Conservation (phyloP, 2,797 vertebrate species). For the Molossus molossus region DNA sequence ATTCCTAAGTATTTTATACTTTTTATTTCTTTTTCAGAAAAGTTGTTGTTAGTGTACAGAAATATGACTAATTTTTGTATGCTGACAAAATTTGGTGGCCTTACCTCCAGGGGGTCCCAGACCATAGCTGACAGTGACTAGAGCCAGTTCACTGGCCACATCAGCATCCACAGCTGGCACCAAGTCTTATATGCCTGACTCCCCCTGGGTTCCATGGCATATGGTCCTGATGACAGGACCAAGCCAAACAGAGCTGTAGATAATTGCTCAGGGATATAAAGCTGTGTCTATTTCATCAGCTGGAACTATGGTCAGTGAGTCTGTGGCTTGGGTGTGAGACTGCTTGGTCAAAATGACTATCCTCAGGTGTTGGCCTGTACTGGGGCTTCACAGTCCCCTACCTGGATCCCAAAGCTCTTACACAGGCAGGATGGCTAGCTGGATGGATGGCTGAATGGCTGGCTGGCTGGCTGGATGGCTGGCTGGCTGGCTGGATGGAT, state of each 20-base stretch:
- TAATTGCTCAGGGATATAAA: not conserved
- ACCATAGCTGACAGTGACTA: not conserved
- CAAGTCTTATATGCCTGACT: not conserved
- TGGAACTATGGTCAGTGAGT: not conserved
- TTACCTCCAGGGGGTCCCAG: not conserved
- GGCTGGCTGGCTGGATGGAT: not conserved
- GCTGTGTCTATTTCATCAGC: not conserved
- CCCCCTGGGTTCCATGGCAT: not conserved
- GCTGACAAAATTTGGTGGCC: not conserved
- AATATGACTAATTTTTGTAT: not conserved
- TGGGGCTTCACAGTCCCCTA: not conserved
- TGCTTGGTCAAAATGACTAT: not conserved
- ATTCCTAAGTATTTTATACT: slow-evolving; percentile 1
- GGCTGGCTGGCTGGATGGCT: not conserved
- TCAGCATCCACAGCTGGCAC: not conserved
- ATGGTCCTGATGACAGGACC: not conserved
- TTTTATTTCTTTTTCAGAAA: not conserved
- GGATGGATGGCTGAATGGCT: no score
- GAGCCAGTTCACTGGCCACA: not conserved
- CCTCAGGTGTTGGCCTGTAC: not conserved
- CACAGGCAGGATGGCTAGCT: not conserved
- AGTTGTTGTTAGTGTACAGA: not conserved
- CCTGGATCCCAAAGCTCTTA: not conserved
- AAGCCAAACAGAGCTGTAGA: not conserved
- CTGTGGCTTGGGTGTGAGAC: not conserved